Percentiles rank a stretch among this genome's conserved stretches.
These are phyloP conservation scores for Drosophila carrolli DNA, from an alignment of 1,140 invertebrate species.

Conservation along the genomic window DNA sequence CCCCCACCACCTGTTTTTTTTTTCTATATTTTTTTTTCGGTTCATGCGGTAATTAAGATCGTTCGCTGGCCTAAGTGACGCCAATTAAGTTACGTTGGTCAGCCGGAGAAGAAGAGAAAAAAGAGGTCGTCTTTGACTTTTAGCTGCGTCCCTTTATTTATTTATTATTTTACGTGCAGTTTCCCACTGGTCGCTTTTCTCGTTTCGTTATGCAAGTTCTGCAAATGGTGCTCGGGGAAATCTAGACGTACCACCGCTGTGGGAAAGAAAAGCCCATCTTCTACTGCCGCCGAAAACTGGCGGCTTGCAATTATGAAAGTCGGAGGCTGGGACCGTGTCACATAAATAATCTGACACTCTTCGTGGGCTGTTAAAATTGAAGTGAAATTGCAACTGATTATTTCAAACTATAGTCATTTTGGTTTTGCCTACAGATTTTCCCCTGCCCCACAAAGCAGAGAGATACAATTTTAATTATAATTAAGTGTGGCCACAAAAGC, in stretches of 20 bases:
- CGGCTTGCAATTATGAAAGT: slow-evolving; percentile 56
- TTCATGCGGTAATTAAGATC: slow-evolving; percentile 75
- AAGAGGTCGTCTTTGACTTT: slow-evolving; percentile 17
- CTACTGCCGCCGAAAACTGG: slow-evolving; percentile 1
- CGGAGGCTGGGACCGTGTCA: slow-evolving; percentile 11
- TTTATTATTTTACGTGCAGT: slow-evolving; percentile 52
- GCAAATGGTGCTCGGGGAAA: slow-evolving; percentile 23
- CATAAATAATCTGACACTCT: slow-evolving; percentile 69
- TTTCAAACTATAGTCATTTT: slow-evolving; percentile 41
- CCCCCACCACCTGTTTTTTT: not conserved
- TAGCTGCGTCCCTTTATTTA: slow-evolving; percentile 38
- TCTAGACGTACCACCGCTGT: slow-evolving; percentile 13
- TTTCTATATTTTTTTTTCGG: not conserved
- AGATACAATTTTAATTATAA: slow-evolving; percentile 63
- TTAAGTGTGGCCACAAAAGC: slow-evolving; percentile 63
- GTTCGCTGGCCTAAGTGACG: slow-evolving; percentile 68
- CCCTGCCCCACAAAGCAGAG: slow-evolving; percentile 18
- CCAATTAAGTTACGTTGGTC: slow-evolving; percentile 75
- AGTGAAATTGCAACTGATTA: slow-evolving; percentile 79
- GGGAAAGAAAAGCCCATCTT: slow-evolving; percentile 26
- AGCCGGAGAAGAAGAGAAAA: not conserved
- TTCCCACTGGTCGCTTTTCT: slow-evolving; percentile 34
- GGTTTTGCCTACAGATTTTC: slow-evolving; percentile 8
- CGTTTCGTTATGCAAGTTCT: slow-evolving; percentile 71
- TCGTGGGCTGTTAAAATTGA: slow-evolving; percentile 64